Evolutionary conservation across 2,888 invertebrate species (phyloP).

Genomic region (Sialis lutaria): DNA sequence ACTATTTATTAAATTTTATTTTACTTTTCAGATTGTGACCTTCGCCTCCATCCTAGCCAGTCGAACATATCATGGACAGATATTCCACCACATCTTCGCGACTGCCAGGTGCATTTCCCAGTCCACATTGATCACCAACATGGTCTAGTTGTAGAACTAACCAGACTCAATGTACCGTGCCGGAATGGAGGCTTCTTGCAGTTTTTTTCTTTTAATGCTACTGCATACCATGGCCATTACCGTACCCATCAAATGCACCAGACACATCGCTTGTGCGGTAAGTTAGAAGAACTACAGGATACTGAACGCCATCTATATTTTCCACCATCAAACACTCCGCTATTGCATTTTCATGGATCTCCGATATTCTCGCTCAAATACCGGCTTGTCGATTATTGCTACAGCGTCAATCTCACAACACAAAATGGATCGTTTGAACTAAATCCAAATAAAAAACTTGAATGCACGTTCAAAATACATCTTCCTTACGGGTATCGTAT

Average conservation of each 20-base stretch:
- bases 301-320: constrained; percentile 42
- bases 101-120: constrained; percentile 38
- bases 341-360: constrained; percentile 38
- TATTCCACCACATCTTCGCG: constrained; percentile 27
- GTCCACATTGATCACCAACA: constrained; percentile 20
- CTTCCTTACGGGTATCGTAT: constrained; percentile 53
- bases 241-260: constrained; percentile 16
- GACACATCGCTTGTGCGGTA: constrained; percentile 33
- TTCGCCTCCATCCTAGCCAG: constrained; percentile 29
- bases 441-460: constrained; percentile 36
- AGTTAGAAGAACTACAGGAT: constrained; percentile 45
- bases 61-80: constrained; percentile 34
- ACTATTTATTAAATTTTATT: background rate
- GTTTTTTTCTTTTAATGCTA: constrained; percentile 20
- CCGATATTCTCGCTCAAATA: constrained; percentile 49
- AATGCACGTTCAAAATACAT: constrained; percentile 51
- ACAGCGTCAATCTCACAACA: constrained; percentile 44
- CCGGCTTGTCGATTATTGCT: constrained; percentile 53
- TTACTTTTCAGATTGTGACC: constrained; percentile 40
- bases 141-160: constrained; percentile 46
- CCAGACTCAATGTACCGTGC: constrained; percentile 53
- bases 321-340: constrained; percentile 28
- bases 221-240: constrained; percentile 5
- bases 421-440: constrained; percentile 49
- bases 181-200: constrained; percentile 38